Evolutionary conservation across 2,113 vertebrate species (phyloP), one percentile per base, ranked within the genome.

Genomic region (Pomatorhinus ruficollis): DNA sequence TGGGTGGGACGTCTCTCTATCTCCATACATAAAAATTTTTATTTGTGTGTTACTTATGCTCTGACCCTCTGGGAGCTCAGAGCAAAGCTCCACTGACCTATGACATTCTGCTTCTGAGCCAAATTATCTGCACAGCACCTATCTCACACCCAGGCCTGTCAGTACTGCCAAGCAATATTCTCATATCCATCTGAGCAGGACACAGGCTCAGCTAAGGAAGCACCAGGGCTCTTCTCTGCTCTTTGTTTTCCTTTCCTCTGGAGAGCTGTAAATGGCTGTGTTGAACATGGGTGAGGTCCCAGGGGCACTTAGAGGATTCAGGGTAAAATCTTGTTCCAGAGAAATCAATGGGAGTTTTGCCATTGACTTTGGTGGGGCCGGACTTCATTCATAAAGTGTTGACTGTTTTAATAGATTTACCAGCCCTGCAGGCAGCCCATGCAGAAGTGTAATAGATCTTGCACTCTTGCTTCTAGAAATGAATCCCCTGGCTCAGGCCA

Each of bases 301-400:
- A 66, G 52, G 69, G 68, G 90, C 28, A 39, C 79, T 77, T 21
- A 31, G 61, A 75, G 37, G 44, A 74, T 53, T 68, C 6, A 11
- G 86, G 93, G 70, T 91, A 61, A 93, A 90, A 63, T 52, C 85
- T 56, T 22, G 8, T 52, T 70, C 44, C 64, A 64, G 52, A 60
- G 56, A 87, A 87, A 77, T 74, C 87, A 71, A 0, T 42, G 75
- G 91, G 87, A 89, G 28, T 11, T 93, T 83, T 87, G 83, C 75
- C 64, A 37, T 33, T 93, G 79, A 33, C 79, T 83, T 89, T 92
- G 88, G 72, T 93, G 92, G 79, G 92, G 85, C 79, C 1, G 0
- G 56, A 56, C 40, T 93, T 93, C 95, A 94, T 90, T 96, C 95
- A 96, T 77, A 72, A 89, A 95, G 85, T 5, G 1, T 35, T 74